phyloP scores from a whole-genome alignment of 2,113 vertebrate genomes.

The Echinops telfairi region DNA sequence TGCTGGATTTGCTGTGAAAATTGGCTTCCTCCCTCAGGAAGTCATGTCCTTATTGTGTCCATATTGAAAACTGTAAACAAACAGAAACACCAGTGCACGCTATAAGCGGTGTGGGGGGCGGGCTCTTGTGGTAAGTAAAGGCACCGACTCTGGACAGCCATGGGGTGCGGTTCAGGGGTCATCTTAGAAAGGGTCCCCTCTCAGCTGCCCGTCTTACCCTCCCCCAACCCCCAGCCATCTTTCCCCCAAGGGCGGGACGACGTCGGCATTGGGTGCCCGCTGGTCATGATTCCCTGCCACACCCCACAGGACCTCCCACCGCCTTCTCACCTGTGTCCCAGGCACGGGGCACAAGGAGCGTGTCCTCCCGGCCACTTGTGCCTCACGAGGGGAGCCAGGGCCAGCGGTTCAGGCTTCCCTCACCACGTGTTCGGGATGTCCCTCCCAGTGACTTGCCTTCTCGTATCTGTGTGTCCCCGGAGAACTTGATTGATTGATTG shows the following conservation, averaged over 20 bases:
- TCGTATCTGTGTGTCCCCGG: not conserved
- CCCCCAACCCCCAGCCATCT: not conserved
- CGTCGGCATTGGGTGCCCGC: not conserved
- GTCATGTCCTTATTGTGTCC: too few relatives aligned
- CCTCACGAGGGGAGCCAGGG: not conserved
- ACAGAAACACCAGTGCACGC: too few relatives aligned
- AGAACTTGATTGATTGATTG: not conserved
- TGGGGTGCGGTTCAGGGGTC: not conserved
- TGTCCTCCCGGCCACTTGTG: not conserved
- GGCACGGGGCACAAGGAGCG: not conserved
- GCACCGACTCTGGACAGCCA: not conserved
- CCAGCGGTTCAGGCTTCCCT: not conserved
- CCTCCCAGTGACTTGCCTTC: not conserved
- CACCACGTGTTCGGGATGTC: not conserved
- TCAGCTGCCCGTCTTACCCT: not conserved
- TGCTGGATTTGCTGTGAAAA: not conserved
- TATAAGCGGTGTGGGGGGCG: too few relatives aligned
- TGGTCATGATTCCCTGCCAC: not conserved
- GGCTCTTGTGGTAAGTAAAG: too few relatives aligned
- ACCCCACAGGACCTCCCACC: not conserved
- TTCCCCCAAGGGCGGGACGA: not conserved
- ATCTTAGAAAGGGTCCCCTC: not conserved
- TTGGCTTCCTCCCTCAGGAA: not conserved
- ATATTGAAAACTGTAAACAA: too few relatives aligned
- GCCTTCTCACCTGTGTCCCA: not conserved